Evolutionary conservation across 2,888 invertebrate species (phyloP), one percentile per base, ranked within the genome.

Genomic region (Idaea straminata): DNA sequence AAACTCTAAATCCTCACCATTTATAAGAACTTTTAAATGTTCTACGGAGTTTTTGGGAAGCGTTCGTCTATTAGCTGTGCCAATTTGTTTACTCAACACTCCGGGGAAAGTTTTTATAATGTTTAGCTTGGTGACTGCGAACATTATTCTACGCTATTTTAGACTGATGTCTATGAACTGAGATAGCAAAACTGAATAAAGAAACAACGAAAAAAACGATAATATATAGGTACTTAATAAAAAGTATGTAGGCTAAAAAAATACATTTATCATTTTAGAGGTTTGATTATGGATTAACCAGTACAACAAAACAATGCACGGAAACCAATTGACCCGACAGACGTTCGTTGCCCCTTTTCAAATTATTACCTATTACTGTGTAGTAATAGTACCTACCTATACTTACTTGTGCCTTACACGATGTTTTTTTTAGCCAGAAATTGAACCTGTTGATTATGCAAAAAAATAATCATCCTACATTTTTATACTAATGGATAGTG

Each of bases 1-100:
- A 76, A 94, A 96, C 64, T 91, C 78, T 58, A 93, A 75, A 5
- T 73, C 70, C 72, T 88, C 84, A 5, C 87, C 88, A 36, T 79
- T 74, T 67, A 90, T 81, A n/a, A 82, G 70, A 38, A 92, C 64
- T 58, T 82, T 77, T n/a, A 90, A 70, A 67, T 76, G 77, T 60
- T 86, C 81, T 0, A 83, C 75, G 0, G 69, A 68, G 62, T 72
- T 75, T 66, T 74, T 81, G 5, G 67, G 66, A 0, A 79, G 63
- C 13, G 67, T 66, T 67, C 69, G 25, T 3, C 25, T 25, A 25
- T 25, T 73, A 15, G 68, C 69, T 16, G 63, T 76, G 63, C 83
- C 80, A 61, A 81, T 70, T 67, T 78, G 71, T 69, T 70, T 74
- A 16, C 65, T 63, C 64, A 71, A 36, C 61, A 72, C 64, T 62